These are phyloP conservation scores for Heliconius nattereri DNA, from an alignment of 1,140 invertebrate species.

Conservation along the genomic window DNA sequence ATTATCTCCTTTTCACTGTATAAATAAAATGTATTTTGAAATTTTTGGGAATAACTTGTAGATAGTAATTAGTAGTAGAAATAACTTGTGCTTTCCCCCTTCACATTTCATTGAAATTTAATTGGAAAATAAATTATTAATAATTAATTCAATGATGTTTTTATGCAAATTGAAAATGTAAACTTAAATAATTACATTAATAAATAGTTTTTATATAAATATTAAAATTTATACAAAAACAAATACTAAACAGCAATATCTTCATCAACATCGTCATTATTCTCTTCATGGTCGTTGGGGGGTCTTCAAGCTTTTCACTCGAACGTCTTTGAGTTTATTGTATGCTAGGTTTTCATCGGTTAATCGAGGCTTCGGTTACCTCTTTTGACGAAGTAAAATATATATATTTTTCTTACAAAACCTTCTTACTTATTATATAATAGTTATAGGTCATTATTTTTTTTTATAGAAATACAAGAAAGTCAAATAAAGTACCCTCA, in stretches of 20 bases:
- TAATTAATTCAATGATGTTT: too few species aligned
- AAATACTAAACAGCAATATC: conserved; percentile 8
- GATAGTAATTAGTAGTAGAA: too few species aligned
- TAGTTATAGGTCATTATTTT: neutral
- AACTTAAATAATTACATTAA: too few species aligned
- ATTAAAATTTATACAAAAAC: conserved; percentile 1
- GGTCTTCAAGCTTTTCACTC: conserved; percentile 12
- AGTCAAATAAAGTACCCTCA: neutral
- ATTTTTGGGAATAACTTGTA: too few species aligned
- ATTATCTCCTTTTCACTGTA: too few species aligned
- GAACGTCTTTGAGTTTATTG: conserved; percentile 15
- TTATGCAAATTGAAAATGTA: too few species aligned
- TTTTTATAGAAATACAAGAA: neutral
- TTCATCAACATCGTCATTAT: conserved; percentile 13
- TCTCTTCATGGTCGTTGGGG: conserved; percentile 8
- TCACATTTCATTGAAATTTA: too few species aligned
- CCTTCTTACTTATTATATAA: neutral
- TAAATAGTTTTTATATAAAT: too few species aligned
- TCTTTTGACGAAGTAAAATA: conserved; percentile 12
- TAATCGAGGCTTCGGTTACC: conserved; percentile 9
- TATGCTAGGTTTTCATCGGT: conserved; percentile 12
- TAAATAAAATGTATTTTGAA: too few species aligned
- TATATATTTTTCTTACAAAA: neutral
- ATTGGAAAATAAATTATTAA: too few species aligned
- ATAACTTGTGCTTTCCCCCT: too few species aligned